Evolutionary conservation across 2,888 invertebrate species (phyloP).

Genomic region (Drosophila antonietae): DNA sequence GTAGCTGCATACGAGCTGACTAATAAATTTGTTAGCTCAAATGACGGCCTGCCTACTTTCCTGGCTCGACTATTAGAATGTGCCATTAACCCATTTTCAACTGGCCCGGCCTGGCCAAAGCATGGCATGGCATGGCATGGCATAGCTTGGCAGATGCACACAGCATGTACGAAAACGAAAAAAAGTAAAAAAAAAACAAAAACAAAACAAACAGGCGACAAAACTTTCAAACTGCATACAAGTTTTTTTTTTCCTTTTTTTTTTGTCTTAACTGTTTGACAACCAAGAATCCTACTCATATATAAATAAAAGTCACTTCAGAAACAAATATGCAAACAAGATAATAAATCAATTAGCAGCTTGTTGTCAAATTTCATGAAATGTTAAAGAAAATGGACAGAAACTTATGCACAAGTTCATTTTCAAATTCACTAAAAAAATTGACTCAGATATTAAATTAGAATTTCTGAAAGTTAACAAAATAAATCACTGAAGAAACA

Average conservation of each 20-base stretch:
- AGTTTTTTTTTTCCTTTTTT: conserved; percentile 24
- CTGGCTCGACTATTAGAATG: conserved; percentile 68
- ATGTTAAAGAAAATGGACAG: background rate
- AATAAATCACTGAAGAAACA: background rate
- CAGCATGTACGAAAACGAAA: conserved; percentile 30
- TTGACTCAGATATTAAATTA: background rate
- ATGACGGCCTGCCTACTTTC: conserved; percentile 64
- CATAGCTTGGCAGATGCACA: conserved; percentile 50
- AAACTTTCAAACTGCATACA: conserved; percentile 59
- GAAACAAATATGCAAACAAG: conserved; percentile 3
- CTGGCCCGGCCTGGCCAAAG: conserved; percentile 26
- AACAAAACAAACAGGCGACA: conserved; percentile 57
- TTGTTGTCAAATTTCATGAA: conserved; percentile 2
- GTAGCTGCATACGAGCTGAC: conserved; percentile 45
- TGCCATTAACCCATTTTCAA: conserved; percentile 75
- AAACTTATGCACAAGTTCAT: no score
- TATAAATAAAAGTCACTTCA: background rate
- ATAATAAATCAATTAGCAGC: conserved; percentile 21
- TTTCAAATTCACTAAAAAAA: background rate
- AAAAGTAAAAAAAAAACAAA: conserved; percentile 8
- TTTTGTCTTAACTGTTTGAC: conserved; percentile 31
- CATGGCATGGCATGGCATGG: conserved; percentile 2
- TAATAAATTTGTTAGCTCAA: conserved; percentile 73
- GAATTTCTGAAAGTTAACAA: background rate
- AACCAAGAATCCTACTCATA: background rate